Evolutionary conservation across 2,113 vertebrate species (phyloP).

Genomic region (Macroglossus sobrinus): DNA sequence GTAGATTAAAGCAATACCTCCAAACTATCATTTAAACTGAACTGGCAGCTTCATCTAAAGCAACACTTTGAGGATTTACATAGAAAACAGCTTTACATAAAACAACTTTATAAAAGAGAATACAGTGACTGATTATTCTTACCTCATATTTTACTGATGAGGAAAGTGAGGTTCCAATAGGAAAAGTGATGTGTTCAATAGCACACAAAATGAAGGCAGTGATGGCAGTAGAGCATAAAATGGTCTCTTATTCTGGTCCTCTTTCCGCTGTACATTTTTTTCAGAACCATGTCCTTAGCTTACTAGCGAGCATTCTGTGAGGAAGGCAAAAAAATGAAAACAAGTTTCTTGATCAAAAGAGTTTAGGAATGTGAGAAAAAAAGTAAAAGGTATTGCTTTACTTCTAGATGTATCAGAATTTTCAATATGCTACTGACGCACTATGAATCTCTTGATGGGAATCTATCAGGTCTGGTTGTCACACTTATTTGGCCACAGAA

Average conservation of each 20-base stretch:
- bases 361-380: not conserved
- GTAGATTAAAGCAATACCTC: rapidly evolving
- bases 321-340: not conserved
- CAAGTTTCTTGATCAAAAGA: not conserved
- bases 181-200: not conserved
- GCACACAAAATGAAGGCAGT: not conserved
- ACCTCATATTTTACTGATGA: not conserved
- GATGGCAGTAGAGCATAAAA: rapidly evolving
- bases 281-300: not conserved
- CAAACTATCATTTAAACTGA: not conserved
- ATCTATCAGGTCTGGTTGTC: not conserved
- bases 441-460: not conserved
- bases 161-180: not conserved
- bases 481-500: not conserved
- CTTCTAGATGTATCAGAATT: not conserved
- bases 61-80: not conserved
- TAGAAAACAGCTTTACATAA: not conserved
- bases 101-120: not conserved
- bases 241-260: not conserved
- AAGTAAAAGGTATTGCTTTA: not conserved
- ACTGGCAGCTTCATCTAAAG: not conserved
- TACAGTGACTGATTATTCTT: not conserved
- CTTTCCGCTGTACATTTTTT: not conserved
- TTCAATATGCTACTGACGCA: not conserved
- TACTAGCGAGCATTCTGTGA: not conserved